A percentile compares a stretch with the other conserved stretches of the same genome.
These are phyloP conservation scores for Orchestia grillus DNA, from an alignment of 1,140 invertebrate species.

Conservation along the genomic window DNA sequence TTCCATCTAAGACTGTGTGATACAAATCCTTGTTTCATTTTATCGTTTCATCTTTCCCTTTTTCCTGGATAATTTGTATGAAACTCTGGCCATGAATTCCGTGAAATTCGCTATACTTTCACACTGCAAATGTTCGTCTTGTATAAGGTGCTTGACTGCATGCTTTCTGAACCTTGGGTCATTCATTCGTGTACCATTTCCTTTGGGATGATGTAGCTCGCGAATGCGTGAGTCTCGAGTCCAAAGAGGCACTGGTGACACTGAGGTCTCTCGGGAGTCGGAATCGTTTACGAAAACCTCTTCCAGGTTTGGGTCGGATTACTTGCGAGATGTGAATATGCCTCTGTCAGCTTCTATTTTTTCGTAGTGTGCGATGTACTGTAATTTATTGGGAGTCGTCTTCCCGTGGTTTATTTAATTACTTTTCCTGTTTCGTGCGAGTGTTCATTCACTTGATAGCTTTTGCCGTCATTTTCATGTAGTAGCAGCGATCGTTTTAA, in stretches of 20 bases:
- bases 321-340: too few relatives aligned
- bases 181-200: neutral
- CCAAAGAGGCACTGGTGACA: slow-evolving; percentile 61
- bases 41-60: neutral
- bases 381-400: too few relatives aligned
- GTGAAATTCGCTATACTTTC: neutral
- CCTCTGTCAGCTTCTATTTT: too few relatives aligned
- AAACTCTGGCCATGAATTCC: neutral
- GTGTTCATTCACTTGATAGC: too few relatives aligned
- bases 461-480: too few relatives aligned
- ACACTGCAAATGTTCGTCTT: neutral
- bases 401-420: too few relatives aligned
- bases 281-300: slow-evolving; percentile 60
- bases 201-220: slow-evolving; percentile 52
- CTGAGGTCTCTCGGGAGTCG: slow-evolving; percentile 58
- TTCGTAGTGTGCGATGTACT: too few relatives aligned
- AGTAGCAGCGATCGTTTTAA: too few relatives aligned
- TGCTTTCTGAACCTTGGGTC: neutral
- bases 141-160: neutral
- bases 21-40: neutral
- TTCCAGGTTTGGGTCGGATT: neutral
- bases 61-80: neutral
- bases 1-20: neutral
- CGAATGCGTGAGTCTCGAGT: slow-evolving; percentile 57
- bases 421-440: too few relatives aligned